Evolutionary conservation across 1,140 invertebrate species (phyloP).

Genomic region (Drosophila athabasca): DNA sequence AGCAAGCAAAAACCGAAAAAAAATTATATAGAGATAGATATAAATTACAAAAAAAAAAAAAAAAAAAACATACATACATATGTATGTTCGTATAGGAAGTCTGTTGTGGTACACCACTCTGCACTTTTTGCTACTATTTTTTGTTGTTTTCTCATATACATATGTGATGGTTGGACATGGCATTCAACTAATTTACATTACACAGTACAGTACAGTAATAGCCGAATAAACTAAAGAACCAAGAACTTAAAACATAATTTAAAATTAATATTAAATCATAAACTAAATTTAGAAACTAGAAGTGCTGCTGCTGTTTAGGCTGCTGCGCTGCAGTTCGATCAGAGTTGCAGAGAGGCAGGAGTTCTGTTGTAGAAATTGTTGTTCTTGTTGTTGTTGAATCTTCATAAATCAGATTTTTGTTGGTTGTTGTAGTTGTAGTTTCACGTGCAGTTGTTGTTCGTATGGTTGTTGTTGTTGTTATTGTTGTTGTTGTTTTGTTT

Average conservation of each 20-base stretch:
- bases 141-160: background rate
- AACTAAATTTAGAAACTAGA: conserved; percentile 70
- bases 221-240: conserved; percentile 32
- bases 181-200: conserved; percentile 60
- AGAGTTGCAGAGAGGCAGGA: conserved; percentile 43
- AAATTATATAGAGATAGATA: conserved; percentile 15
- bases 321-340: conserved; percentile 25
- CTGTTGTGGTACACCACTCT: too few species aligned
- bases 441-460: conserved; percentile 18
- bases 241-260: conserved; percentile 30
- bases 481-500: conserved; percentile 28
- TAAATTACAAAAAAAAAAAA: conserved; percentile 16
- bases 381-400: conserved; percentile 12
- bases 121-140: conserved; percentile 12
- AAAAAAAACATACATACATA: conserved; percentile 9
- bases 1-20: conserved; percentile 50
- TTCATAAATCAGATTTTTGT: conserved; percentile 12
- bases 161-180: conserved; percentile 20
- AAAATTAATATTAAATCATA: conserved; percentile 62
- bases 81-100: background rate
- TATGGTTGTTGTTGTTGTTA: conserved; percentile 36
- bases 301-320: conserved; percentile 45
- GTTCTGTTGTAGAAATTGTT: conserved; percentile 36
- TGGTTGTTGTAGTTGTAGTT: conserved; percentile 41
- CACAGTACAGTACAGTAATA: conserved; percentile 14